phyloP scores from a whole-genome alignment of 2,888 invertebrate species.

The Watsonalla binaria region DNA sequence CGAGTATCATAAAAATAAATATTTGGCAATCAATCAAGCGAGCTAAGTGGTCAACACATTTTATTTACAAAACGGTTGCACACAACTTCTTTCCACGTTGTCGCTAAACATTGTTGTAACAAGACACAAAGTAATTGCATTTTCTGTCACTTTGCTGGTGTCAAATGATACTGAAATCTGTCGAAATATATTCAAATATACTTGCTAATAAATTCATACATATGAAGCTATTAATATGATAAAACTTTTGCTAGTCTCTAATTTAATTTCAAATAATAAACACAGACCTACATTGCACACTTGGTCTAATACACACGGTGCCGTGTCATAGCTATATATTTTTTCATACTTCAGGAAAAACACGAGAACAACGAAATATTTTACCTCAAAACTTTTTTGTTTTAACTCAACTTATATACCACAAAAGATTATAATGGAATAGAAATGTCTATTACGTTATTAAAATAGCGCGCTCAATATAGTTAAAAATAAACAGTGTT shows the following conservation, averaged over 20 bases:
- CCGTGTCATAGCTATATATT: no score
- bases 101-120: not conserved
- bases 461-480: not conserved
- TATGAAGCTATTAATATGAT: not conserved
- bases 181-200: not conserved
- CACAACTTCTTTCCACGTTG: not conserved
- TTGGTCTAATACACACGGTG: no score
- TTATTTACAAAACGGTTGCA: not conserved
- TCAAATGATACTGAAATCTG: not conserved
- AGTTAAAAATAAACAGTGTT: not conserved
- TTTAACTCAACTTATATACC: no score
- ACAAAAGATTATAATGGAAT: not conserved
- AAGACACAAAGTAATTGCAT: not conserved
- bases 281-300: no score
- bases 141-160: not conserved
- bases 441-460: not conserved
- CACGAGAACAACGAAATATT: no score
- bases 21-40: not conserved
- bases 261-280: no score
- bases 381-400: no score
- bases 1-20: not conserved
- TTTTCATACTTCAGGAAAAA: no score
- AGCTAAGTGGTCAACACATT: not conserved
- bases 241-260: not conserved
- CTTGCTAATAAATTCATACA: not conserved